Base-by-base conservation (phyloP, 2,797 vertebrate species). In the Molothrus aeneus region DNA sequence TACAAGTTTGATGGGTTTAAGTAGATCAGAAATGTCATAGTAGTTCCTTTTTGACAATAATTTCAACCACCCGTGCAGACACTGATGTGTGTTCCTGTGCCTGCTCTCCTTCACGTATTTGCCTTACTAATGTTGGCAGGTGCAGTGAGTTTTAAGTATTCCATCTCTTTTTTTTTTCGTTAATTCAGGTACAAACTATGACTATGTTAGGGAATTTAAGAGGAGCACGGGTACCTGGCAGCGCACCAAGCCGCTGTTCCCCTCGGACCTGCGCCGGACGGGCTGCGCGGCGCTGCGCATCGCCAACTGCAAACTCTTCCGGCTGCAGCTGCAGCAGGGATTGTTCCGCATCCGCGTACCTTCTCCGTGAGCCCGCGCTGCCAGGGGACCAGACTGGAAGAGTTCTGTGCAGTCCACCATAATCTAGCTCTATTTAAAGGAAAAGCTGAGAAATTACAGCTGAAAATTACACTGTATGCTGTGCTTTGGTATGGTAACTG, bases 301-400 rank as follows among this genome's bases (percentile, higher is more conserved):
- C 18, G 99, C 99, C 69, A 99, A 99, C 98, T 99, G 99, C 96
- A 98, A 99, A 54, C 99, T 99, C 72, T 99, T 99, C 95, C 98
- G 98, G 21, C 98, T 99, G 72, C 99, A 99, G 97, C 98, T 99
- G 54, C 98, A 98, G 53, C 99, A 99, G 96, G 99, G 99, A 26
- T 91, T 99, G 70, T 99, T 99, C 97, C 98, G 98, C 29, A 99
- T 99, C 92, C 96, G 99, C 7, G 97, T 99, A 1, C 98, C 98
- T 54, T 98, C 98, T 29, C 98, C 98, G 11, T 98, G 98, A 98
- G 5, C 92, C n/a, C 0, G 8, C 5, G 72, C 84, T 24, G 75
- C 5, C 71, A 56, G 85, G 80, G 42, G 71, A 94, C 92, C 87
- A 88, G 91, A 61, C 66, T 61, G 93, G 74, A 88, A 84, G 95